Conservation (phyloP, 2,113 vertebrate genomes). For the Promerops cafer region DNA sequence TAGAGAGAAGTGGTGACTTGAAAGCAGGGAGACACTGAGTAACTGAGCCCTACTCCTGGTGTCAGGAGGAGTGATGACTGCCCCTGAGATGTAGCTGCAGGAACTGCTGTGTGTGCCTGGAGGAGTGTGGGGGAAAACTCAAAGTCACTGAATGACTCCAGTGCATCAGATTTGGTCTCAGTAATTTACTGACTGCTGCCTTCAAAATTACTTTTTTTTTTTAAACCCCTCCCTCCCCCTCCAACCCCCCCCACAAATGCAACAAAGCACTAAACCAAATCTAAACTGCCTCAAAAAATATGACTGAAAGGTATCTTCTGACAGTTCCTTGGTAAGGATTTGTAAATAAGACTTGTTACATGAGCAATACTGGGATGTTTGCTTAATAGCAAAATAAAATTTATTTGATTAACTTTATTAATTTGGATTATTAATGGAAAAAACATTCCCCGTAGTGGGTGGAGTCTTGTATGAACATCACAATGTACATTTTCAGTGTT, state of each 20-base stretch:
- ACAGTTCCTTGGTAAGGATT: background rate
- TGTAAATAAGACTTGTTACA: background rate
- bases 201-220: background rate
- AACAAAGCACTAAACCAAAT: background rate
- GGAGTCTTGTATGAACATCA: background rate
- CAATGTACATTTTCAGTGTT: background rate
- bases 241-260: rapidly evolving
- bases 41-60: background rate
- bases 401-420: background rate
- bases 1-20: background rate
- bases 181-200: background rate
- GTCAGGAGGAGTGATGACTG: background rate
- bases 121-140: background rate
- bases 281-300: background rate
- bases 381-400: background rate
- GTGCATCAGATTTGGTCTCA: background rate
- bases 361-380: background rate
- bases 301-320: background rate
- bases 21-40: background rate
- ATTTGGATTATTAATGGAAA: background rate
- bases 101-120: background rate
- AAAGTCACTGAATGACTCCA: background rate
- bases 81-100: background rate
- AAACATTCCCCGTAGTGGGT: background rate
- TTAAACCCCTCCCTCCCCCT: rapidly evolving